Evolutionary conservation across 2,797 vertebrate genomes (phyloP).

Genomic region (Halcyon smyrnensis): DNA sequence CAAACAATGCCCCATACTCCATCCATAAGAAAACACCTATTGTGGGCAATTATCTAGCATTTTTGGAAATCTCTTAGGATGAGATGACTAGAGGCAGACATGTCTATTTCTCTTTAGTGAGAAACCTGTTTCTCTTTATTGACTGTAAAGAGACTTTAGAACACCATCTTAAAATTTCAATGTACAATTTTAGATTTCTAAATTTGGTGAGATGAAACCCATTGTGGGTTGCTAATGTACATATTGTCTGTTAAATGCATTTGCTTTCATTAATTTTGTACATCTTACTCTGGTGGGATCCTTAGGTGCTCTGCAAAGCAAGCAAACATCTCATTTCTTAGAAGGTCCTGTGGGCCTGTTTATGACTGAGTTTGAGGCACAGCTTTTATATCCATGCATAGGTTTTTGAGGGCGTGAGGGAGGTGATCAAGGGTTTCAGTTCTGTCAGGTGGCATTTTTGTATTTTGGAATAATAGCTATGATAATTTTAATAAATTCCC

Average conservation of each 20-base stretch:
- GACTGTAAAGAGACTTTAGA: background rate
- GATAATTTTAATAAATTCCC: background rate
- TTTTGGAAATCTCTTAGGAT: background rate
- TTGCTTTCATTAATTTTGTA: background rate
- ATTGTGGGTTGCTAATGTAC: background rate
- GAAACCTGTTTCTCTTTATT: background rate
- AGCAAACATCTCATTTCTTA: background rate
- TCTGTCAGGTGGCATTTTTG: background rate
- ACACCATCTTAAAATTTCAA: background rate
- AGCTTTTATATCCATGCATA: background rate
- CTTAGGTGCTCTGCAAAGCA: background rate
- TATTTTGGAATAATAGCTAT: background rate
- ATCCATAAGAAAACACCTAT: background rate
- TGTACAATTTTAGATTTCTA: background rate
- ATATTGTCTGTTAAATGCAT: background rate
- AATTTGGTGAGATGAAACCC: background rate
- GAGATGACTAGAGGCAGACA: background rate
- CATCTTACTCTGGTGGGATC: background rate
- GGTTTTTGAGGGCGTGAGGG: background rate
- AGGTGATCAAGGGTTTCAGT: background rate
- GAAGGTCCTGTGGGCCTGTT: background rate
- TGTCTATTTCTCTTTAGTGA: background rate
- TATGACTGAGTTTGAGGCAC: background rate
- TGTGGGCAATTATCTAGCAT: background rate
- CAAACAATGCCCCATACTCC: background rate